Conservation (phyloP, 2,888 invertebrate species). For the Apamea epomidion region DNA sequence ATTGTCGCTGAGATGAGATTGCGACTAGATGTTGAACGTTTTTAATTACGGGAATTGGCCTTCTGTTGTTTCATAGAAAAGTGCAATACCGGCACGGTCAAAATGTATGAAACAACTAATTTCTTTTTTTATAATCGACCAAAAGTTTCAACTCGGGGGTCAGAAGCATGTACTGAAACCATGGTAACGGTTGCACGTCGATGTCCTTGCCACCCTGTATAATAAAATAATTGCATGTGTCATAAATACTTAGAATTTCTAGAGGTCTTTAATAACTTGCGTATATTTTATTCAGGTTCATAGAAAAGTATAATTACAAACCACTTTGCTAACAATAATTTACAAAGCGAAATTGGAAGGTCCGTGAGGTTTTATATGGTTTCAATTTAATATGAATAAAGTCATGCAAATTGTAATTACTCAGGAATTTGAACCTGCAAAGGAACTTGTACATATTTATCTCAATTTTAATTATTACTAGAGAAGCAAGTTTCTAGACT, state of each 20-base stretch:
- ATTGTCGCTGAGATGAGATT: background rate
- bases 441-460: background rate
- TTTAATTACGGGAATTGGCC: background rate
- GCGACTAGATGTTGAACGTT: background rate
- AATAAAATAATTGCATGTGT: constrained; percentile 39
- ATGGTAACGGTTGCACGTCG: too few relatives aligned
- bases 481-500: background rate
- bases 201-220: background rate
- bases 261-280: background rate
- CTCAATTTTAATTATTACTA: background rate
- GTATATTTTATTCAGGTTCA: constrained; percentile 15
- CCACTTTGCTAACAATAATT: background rate
- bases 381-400: background rate
- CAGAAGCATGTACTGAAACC: too few relatives aligned
- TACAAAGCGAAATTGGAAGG: background rate
- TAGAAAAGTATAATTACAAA: background rate
- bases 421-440: background rate
- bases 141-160: too few relatives aligned
- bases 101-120: too few relatives aligned
- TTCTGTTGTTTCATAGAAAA: too few relatives aligned
- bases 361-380: background rate
- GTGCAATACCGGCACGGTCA: too few relatives aligned
- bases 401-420: background rate
- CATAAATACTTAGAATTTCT: constrained; percentile 17
- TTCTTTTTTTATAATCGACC: too few relatives aligned